Conservation (phyloP, 2,113 vertebrate species). For the Anser brachyrhynchus region DNA sequence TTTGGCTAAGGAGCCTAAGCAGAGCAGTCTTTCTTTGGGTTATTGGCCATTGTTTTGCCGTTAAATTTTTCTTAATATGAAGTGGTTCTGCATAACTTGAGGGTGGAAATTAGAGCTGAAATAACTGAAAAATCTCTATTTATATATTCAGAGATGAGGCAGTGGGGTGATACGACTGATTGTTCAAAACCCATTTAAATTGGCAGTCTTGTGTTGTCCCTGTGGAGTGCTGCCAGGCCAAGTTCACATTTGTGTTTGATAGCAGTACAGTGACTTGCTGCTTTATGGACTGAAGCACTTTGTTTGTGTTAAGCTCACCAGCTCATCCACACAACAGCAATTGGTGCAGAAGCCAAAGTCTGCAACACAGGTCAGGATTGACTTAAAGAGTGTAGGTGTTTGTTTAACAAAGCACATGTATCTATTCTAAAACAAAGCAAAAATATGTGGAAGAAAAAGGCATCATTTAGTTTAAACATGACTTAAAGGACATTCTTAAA, state of each 20-base stretch:
- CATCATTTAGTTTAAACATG: neutral
- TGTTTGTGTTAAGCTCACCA: neutral
- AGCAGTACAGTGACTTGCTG: neutral
- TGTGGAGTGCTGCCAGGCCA: neutral
- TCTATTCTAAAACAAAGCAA: neutral
- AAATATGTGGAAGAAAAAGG: neutral
- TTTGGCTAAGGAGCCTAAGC: neutral
- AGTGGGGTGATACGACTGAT: fast-evolving
- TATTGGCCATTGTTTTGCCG: neutral
- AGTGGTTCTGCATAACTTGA: neutral
- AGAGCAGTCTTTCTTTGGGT: neutral
- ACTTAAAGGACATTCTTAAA: neutral
- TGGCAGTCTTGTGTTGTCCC: neutral
- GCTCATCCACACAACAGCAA: neutral
- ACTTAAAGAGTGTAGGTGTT: neutral
- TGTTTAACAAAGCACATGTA: neutral
- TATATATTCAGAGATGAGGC: neutral
- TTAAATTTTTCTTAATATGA: neutral
- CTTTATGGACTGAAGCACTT: neutral
- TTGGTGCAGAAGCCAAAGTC: neutral
- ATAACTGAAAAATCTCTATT: neutral
- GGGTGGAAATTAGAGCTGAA: neutral
- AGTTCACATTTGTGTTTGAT: neutral
- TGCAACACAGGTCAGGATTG: neutral
- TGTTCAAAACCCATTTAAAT: neutral